Base-by-base conservation (phyloP, 1,140 invertebrate genomes). In the Trypoxylus dichotomus region DNA sequence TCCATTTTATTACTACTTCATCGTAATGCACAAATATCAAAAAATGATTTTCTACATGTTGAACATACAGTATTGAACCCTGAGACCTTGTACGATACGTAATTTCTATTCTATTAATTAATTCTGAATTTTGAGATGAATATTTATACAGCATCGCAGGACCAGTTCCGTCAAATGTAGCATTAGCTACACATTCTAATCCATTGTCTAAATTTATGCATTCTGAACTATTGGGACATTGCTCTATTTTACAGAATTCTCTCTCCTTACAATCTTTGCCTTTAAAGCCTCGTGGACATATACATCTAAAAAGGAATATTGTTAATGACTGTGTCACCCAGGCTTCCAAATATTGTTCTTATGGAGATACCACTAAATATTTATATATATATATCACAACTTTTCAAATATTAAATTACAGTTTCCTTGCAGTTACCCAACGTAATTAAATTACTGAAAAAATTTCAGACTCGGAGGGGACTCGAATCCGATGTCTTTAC, bases 181-280 rank as follows among this genome's bases (percentile, higher is more conserved):
- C 92, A 84, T 96, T 95, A 0, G 95, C 91, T n/a, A 96, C 89
- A 85, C 98, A 99, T 88, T 98, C 95, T 87, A 94, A 97, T 1
- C 97, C 97, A 80, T 94, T 92, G 78, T 95, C 92, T 6, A 98
- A 89, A 88, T 98, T 98, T 63, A 92, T 89, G 85, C 97, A 99
- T 42, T 89, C 90, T 10, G 94, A 93, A 74, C 91, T 91, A 32
- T 84, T 85, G 1, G 97, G 97, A 86, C 98, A 99, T 29, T 88
- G 88, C 82, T 94, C 91, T 73, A 95, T 86, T 83, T 95, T 92
- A 85, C 97, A 99, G 87, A 97, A 97, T 86, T 98, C 95, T 85
- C 95, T 91, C 82, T 97, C 94, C 80, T 94, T 92, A 84, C 98
- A 99, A 79, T 93, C 92, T 87, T 96, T 96, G 29, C 97, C 97